Conservation (phyloP, 2,797 vertebrate species). For the Taenioides sp. region DNA sequence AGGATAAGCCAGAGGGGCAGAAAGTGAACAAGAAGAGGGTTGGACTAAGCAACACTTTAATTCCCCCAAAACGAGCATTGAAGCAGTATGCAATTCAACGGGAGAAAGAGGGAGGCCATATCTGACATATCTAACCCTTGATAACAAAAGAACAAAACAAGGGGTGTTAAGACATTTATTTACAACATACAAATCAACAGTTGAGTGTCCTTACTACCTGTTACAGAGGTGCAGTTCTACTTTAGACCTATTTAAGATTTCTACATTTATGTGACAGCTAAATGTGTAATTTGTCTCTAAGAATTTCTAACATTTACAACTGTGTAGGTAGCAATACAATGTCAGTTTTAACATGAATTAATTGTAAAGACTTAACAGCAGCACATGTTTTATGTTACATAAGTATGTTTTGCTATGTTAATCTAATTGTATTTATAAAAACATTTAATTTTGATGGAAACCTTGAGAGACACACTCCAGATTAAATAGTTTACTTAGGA, state of each 20-base stretch:
- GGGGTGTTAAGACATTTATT: conserved; percentile 67
- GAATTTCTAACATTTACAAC: neutral
- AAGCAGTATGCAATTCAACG: conserved; percentile 73
- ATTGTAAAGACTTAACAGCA: conserved; percentile 18
- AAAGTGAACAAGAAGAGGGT: conserved; percentile 72
- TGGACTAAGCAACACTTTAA: conserved; percentile 77
- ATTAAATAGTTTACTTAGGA: conserved; percentile 39
- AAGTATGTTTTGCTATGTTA: conserved; percentile 5
- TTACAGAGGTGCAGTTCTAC: conserved; percentile 38
- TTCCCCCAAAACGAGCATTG: conserved; percentile 80
- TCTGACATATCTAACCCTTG: conserved; percentile 49
- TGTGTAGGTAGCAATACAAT: neutral
- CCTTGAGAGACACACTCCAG: conserved; percentile 32
- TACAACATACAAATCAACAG: conserved; percentile 58
- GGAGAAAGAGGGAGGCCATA: conserved; percentile 62
- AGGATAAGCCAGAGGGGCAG: conserved; percentile 46
- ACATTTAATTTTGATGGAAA: conserved; percentile 44
- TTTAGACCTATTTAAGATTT: conserved; percentile 37
- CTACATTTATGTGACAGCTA: conserved; percentile 29
- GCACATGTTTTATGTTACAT: conserved; percentile 9
- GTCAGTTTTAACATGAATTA: conserved; percentile 2
- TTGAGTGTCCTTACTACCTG: conserved; percentile 41
- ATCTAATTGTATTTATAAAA: conserved; percentile 24
- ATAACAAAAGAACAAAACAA: neutral
- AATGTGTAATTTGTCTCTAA: conserved; percentile 4